These are phyloP conservation scores for Rana temporaria DNA, from an alignment of 2,113 vertebrate genomes.

Conservation along the genomic window DNA sequence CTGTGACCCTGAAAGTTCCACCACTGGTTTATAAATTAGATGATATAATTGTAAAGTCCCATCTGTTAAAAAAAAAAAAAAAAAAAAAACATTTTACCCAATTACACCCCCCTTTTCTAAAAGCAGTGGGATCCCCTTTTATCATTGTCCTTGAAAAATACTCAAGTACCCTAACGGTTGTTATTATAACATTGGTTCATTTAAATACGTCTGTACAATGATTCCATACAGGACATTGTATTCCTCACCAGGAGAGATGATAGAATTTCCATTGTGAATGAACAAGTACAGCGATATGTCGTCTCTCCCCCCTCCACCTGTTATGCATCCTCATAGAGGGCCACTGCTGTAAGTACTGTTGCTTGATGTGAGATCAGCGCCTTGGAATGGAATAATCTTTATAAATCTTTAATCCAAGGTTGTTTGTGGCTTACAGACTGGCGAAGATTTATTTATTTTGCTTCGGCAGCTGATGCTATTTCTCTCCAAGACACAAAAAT, in stretches of 20 bases:
- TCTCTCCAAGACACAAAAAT: constrained; percentile 50
- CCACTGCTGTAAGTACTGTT: constrained; percentile 2
- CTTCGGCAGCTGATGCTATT: constrained; percentile 50
- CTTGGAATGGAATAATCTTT: constrained; percentile 57
- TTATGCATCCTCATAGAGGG: background rate
- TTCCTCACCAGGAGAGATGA: background rate
- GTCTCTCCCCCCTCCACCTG: background rate
- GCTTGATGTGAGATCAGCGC: constrained; percentile 45
- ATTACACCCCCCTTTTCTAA: no score
- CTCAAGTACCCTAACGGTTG: no score
- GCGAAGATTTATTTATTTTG: constrained; percentile 19
- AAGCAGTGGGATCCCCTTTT: no score
- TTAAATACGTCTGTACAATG: background rate
- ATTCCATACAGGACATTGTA: no score
- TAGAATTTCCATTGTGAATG: background rate
- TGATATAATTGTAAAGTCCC: no score
- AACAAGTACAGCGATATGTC: background rate
- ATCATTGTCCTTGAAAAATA: no score
- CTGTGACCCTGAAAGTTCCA: no score
- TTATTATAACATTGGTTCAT: background rate
- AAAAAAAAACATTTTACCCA: no score
- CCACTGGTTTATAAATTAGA: no score
- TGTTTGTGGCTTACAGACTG: constrained; percentile 59
- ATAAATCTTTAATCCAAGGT: constrained; percentile 61
- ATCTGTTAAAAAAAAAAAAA: no score